Conservation (phyloP, 2,888 invertebrate genomes). For the Amblyjoppa fuscipennis region DNA sequence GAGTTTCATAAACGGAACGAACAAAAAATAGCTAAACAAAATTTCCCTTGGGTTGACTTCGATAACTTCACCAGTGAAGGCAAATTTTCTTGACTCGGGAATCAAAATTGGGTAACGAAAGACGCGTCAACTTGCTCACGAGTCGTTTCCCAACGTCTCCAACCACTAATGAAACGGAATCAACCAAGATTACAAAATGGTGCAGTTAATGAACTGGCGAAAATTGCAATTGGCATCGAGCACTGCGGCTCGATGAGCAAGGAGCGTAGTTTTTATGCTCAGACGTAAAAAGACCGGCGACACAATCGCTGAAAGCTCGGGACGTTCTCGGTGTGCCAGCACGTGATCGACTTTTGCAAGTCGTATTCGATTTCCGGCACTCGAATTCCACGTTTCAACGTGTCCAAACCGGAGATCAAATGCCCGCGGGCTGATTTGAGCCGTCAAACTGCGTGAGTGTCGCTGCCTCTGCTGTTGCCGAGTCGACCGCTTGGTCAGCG, state of each 20-base stretch:
- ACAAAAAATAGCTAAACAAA: too few relatives aligned
- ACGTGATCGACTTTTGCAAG: conserved; percentile 47
- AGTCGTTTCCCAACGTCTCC: too few relatives aligned
- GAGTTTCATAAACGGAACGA: too few relatives aligned
- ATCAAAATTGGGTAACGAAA: too few relatives aligned
- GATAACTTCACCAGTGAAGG: too few relatives aligned
- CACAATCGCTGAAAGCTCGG: conserved; percentile 28
- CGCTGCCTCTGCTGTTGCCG: not conserved
- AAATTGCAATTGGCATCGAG: not conserved
- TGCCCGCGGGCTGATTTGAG: conserved; percentile 53
- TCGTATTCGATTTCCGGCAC: conserved; percentile 59
- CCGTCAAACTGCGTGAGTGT: conserved; percentile 49
- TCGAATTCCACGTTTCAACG: conserved; percentile 50
- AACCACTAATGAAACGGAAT: too few relatives aligned
- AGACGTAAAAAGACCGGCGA: not conserved
- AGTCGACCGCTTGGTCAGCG: conserved; percentile 4
- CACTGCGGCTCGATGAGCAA: not conserved
- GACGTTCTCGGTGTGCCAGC: conserved; percentile 24
- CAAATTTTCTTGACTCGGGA: too few relatives aligned
- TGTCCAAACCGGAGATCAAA: conserved; percentile 55
- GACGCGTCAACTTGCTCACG: too few relatives aligned
- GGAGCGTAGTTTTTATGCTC: not conserved
- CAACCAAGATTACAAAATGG: too few relatives aligned
- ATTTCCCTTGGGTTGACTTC: too few relatives aligned
- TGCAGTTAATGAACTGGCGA: too few relatives aligned